Base-by-base conservation (phyloP, 2,113 vertebrate genomes). In the Forbesichthys papilliferus region DNA sequence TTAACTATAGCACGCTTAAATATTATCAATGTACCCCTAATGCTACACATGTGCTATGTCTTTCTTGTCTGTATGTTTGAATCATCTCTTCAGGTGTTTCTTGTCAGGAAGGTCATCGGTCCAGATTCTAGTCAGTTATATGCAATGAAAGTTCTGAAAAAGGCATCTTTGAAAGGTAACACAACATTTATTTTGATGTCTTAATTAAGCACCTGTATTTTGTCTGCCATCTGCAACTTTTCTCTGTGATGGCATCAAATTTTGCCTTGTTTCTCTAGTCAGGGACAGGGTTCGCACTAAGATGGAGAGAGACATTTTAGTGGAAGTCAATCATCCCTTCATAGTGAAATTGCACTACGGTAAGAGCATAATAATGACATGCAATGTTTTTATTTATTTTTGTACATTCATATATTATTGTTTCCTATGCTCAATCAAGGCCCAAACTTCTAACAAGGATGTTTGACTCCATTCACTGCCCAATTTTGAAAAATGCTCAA, bases 281-380 rank as follows among this genome's bases (percentile, higher is more conserved):
- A 95, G 95, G 89, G 97, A 99, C 85, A 90, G 97, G 82, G 95
- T 98, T 92, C 95, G 96, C 42, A 98, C 97, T 77, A 99, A 98
- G 79, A 98, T 98, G 96, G 96, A 99, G 85, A 93, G 97, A 80
- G 96, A 99, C 92, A 98, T 99, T 93, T 90, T 99, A 85, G 96
- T 97, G 74, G 96, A 98, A 90, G 96, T 99, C 69, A 98, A 97
- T 88, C 97, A 99, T 91, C 97, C 96, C 64, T 99, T 99, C 93
- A 98, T 99, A 87, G 96, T 99, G 88, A 99, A 98, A 83, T 94
- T 98, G 94, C 97, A 98, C 93, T 98, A 98, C 92, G 96, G 97
- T 98, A 91, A 93, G 95, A 90, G 68, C 54, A 54, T 6, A 3
- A 52, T 36, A 63, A 14, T 9, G 11, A 27, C 20, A 7, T 13